Base-by-base conservation (phyloP, 2,888 invertebrate species). In the Cheilosia soror region DNA sequence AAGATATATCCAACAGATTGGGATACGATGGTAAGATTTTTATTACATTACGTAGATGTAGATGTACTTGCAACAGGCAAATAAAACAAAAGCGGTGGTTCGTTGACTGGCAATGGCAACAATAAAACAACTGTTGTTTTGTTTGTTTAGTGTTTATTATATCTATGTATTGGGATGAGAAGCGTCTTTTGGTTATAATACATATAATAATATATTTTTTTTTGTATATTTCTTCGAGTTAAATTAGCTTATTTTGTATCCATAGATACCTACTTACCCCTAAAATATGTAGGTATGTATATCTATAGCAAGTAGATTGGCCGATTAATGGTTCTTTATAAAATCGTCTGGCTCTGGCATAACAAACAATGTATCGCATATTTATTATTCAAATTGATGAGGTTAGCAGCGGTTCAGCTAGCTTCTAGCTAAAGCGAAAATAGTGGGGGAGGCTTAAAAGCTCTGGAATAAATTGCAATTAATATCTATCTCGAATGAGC, bases 21-120 rank as follows among this genome's bases (percentile, higher is more conserved):
- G 92, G 92, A 40, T 92, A 91, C 76, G 91, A 92, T 87, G 92
- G 92, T 92, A 88, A 90, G 89, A 78, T 20, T 47, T 20, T 25
- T 55, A 29, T 55, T 55, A 15, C 20, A 20, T 20, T n/a, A 25
- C 4, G 2, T n/a, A 37, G 20, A 9, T 37, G n/a, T 20, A 3
- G 7, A 11, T 2, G 2, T 42, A 11, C 20, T 63, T 73, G 63
- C 57, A 78, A 73, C 69, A 73, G 78, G 51, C 72, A 42, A n/a
- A 57, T 31, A 37, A 37, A 27, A 51, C n/a, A n/a, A 55, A 44
- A 11, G 51, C 20, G 31, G 4, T 29, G 15, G 40, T 72, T 40
- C n/a, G 53, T 53, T 60, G 47, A 44, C 49, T 49, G 7, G 5
- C 13, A 15, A n/a, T 31, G 11, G 33, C 47, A 63, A 20, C 31